Base-by-base conservation (phyloP, 2,888 invertebrate species). In the Taenaris catops region DNA sequence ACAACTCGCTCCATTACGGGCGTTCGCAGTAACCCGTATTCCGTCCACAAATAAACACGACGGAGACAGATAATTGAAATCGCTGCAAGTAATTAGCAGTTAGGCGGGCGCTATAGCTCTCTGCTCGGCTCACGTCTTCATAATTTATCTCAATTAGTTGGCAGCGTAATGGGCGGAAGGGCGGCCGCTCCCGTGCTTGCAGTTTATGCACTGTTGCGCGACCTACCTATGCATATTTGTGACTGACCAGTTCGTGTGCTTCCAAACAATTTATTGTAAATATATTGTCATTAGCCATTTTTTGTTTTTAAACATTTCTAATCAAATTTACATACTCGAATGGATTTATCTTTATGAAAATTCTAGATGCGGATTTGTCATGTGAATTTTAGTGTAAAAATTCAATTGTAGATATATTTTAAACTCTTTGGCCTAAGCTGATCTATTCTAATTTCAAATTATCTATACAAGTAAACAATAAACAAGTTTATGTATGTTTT, bases 111-210 rank as follows among this genome's bases (percentile, higher is more conserved):
- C 65, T 70, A 66, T 70, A 58, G 69, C 72, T 65, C 59, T 66
- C 67, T 65, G 71, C 68, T 62, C 62, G 68, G 56, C 68, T 69
- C 74, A 70, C 75, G 72, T 80, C 81, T 80, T 76, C 73, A 76
- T 80, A 76, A 79, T 83, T 80, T 79, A 79, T 83, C 80, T 78
- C 81, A 81, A 83, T 83, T 83, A 83, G 80, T 71, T 69, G 62
- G 38, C 46, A 36, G 41, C 44, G 53, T 83, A 83, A 83, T 76
- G 75, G 80, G 76, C 71, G 75, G 76, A 78, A 76, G 78, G 71
- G 67, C 62, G 69, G 62, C 58, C 44, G 31, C 40, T 34, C 29
- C 34, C 21, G 41, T 31, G 17, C 42, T 34, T 41, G 34, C 29
- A 34, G 18, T 37, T 41, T 37, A 37, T 43, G 21, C 25, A 32